Evolutionary conservation across 2,888 invertebrate genomes (phyloP).

Genomic region (Pristionchus entomophagus): DNA sequence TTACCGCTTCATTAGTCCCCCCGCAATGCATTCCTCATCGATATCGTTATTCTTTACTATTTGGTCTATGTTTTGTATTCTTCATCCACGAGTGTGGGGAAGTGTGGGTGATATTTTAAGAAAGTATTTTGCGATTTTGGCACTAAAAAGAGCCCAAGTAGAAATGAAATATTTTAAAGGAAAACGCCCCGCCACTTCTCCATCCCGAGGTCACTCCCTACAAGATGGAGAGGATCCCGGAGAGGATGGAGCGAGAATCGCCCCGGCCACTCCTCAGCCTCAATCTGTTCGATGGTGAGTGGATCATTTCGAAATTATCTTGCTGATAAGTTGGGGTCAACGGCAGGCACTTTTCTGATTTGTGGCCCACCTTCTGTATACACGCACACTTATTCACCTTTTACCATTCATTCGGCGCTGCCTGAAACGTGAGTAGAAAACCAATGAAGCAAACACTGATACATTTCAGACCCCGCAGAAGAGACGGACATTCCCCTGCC

Average conservation of each 20-base stretch:
- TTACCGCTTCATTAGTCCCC: slow-evolving; percentile 25
- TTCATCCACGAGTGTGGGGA: no score
- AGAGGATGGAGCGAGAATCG: not conserved
- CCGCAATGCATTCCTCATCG: not conserved
- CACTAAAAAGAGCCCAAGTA: no score
- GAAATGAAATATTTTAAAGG: not conserved
- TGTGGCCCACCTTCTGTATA: no score
- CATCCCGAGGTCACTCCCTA: not conserved
- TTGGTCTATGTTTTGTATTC: no score
- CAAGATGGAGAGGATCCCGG: not conserved
- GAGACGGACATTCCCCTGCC: slow-evolving; percentile 6
- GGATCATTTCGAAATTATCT: not conserved
- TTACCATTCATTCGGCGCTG: no score
- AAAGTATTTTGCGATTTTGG: no score
- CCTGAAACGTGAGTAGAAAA: no score
- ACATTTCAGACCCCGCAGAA: slow-evolving; percentile 26
- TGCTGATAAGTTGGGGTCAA: no score
- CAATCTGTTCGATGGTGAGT: slow-evolving; percentile 29
- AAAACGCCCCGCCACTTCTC: not conserved
- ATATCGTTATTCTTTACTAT: not conserved
- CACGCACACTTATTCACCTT: no score
- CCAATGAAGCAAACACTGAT: no score
- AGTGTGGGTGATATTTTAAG: no score
- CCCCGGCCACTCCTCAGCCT: not conserved
- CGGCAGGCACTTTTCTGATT: no score